A percentile compares a stretch with the other conserved stretches of the same genome.
These are phyloP conservation scores for Balanococcus diminutus DNA, from an alignment of 2,888 invertebrate genomes.

Conservation along the genomic window DNA sequence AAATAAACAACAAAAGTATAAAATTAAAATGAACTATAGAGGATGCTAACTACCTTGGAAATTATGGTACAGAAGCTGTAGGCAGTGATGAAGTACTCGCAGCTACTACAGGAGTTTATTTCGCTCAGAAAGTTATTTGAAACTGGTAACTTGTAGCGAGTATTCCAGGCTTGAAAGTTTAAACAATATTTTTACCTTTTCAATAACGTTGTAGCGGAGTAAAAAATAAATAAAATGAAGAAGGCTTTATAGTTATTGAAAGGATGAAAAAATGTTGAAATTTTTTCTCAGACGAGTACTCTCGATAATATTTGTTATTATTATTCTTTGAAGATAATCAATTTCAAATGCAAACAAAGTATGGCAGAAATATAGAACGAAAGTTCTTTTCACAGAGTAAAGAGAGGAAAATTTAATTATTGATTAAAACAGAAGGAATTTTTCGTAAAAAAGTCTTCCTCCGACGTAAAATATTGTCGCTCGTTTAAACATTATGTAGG, in stretches of 20 bases:
- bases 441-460: not conserved
- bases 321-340: not conserved
- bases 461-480: not conserved
- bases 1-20: slow-evolving; percentile 7
- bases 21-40: not conserved
- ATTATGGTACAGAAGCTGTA: not conserved
- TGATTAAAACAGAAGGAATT: not conserved
- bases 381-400: not conserved
- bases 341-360: slow-evolving; percentile 22
- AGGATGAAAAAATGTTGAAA: not conserved
- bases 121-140: not conserved
- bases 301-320: slow-evolving; percentile 10
- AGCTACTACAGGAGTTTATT: not conserved
- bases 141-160: not conserved
- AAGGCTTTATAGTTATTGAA: not conserved
- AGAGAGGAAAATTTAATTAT: not conserved
- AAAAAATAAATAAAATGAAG: slow-evolving; percentile 2
- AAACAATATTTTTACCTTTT: not conserved
- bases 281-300: not conserved
- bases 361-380: not conserved
- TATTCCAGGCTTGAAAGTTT: not conserved
- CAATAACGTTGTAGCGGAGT: not conserved
- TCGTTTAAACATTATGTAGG: not conserved
- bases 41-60: not conserved
- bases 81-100: not conserved